These are phyloP conservation scores for Aptenodytes patagonicus DNA, from an alignment of 2,113 vertebrate genomes.

Conservation along the genomic window DNA sequence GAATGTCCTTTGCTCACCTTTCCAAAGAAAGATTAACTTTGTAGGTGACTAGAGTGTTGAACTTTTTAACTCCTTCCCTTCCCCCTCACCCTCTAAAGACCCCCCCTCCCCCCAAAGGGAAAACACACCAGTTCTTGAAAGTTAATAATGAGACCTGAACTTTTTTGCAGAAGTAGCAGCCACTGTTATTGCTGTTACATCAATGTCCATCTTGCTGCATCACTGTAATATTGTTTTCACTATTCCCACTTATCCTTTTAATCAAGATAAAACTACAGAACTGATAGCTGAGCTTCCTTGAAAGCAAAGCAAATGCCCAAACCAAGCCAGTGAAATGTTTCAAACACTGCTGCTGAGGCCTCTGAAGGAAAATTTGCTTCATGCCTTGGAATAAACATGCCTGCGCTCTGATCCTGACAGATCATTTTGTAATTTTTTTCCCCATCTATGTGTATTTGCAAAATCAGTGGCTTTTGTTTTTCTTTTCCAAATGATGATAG, in stretches of 20 bases:
- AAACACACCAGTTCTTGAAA: not conserved
- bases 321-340: not conserved
- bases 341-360: not conserved
- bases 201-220: not conserved
- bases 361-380: not conserved
- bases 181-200: not conserved
- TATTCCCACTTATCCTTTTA: not conserved
- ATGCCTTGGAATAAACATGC: not conserved
- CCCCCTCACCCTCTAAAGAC: rapidly evolving
- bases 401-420: not conserved
- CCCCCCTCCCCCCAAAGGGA: rapidly evolving
- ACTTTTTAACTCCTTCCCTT: not conserved
- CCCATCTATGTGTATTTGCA: not conserved
- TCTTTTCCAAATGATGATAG: not conserved
- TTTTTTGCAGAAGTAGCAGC: not conserved
- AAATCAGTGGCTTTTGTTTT: not conserved
- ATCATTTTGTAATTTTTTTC: not conserved
- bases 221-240: not conserved
- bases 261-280: not conserved
- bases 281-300: not conserved
- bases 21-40: not conserved
- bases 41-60: not conserved
- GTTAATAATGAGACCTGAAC: not conserved
- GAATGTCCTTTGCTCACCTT: not conserved
- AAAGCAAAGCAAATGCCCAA: not conserved